Percentiles rank a stretch among this genome's conserved stretches.
phyloP scores from a whole-genome alignment of 2,113 vertebrate genomes.

The Capricornis sumatraensis region DNA sequence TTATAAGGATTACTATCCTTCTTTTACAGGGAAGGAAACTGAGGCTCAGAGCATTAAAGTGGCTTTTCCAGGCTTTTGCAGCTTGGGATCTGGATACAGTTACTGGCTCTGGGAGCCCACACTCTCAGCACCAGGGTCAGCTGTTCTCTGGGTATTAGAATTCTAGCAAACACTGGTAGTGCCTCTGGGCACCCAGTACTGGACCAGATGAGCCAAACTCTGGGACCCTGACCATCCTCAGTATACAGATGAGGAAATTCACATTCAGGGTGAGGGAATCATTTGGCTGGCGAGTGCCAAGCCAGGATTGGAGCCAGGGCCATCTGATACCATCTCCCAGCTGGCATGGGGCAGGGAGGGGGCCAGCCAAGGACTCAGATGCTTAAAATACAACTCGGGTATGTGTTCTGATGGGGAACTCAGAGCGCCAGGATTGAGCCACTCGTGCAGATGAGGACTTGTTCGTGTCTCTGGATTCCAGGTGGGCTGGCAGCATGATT shows the following conservation, averaged over 20 bases:
- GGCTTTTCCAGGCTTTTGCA: neutral
- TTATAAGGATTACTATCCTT: neutral
- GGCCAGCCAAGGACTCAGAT: neutral
- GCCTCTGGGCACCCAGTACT: fast-evolving
- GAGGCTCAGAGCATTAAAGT: neutral
- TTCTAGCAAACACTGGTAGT: fast-evolving
- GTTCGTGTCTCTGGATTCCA: fast-evolving
- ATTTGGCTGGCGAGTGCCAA: fast-evolving
- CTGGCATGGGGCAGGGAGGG: neutral
- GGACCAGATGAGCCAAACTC: neutral
- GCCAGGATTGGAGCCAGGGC: slow-evolving; percentile 7
- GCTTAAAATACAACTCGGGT: slow-evolving; percentile 48
- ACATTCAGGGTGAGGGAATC: neutral
- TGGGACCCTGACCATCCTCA: neutral
- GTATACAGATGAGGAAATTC: neutral
- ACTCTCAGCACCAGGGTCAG: neutral
- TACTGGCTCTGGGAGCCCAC: neutral
- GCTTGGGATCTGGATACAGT: neutral
- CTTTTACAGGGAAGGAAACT: neutral
- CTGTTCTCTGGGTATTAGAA: neutral
- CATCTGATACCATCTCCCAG: slow-evolving; percentile 34
- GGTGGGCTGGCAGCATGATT: fast-evolving
- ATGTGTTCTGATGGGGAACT: neutral
- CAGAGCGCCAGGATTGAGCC: neutral
- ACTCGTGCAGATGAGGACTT: fast-evolving